phyloP scores from a whole-genome alignment of 2,888 invertebrate species.

The Epirrita christyi region DNA sequence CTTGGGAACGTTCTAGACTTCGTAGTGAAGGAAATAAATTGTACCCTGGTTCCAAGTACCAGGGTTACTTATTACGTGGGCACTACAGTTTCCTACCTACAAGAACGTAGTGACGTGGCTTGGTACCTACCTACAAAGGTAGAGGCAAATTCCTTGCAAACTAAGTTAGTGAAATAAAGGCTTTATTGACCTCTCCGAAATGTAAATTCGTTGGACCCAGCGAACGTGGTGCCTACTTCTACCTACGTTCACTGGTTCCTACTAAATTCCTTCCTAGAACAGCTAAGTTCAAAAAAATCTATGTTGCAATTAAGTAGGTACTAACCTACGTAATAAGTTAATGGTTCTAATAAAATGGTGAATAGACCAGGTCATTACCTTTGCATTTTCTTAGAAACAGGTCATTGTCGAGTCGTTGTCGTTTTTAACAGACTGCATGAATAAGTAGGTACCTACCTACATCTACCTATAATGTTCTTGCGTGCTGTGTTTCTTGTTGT shows the following conservation, averaged over 20 bases:
- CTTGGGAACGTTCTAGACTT: neutral
- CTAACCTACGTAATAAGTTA: neutral
- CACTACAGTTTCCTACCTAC: neutral
- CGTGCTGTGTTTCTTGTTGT: too few species aligned
- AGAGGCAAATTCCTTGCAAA: conserved; percentile 6
- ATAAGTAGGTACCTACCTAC: conserved; percentile 6
- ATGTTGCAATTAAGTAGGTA: neutral
- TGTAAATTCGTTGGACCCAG: too few species aligned
- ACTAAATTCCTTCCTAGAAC: too few species aligned
- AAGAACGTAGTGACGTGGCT: conserved; percentile 23
- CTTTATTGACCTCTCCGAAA: neutral
- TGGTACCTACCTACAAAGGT: conserved; percentile 15
- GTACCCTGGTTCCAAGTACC: neutral
- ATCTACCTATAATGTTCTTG: too few species aligned
- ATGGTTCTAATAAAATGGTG: neutral
- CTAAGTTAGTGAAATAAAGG: neutral
- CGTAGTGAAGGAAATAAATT: neutral
- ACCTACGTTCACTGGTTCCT: too few species aligned
- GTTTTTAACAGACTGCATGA: neutral
- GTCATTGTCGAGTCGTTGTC: neutral
- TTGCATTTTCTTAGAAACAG: too few species aligned
- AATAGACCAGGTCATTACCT: too few species aligned
- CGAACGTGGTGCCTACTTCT: too few species aligned
- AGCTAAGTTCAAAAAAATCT: neutral
- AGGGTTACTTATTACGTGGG: neutral